Conservation (phyloP, 2,888 invertebrate species). For the Andricus curvator region DNA sequence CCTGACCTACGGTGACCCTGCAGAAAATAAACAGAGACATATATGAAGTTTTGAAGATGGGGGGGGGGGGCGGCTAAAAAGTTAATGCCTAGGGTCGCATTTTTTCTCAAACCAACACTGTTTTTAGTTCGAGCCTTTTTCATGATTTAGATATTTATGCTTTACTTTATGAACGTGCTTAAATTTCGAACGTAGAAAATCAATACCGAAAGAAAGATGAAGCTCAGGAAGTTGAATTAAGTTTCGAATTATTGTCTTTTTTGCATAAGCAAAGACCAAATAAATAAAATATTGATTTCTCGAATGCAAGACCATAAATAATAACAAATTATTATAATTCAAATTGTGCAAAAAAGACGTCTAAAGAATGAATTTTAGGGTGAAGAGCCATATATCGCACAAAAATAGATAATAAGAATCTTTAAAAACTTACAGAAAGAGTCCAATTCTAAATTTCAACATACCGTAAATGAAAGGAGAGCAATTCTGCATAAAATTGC, state of each 20-base stretch:
- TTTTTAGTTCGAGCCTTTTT: no score
- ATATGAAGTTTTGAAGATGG: no score
- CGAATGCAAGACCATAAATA: neutral
- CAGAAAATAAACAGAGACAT: no score
- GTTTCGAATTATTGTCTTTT: neutral
- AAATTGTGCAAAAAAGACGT: neutral
- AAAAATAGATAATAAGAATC: neutral
- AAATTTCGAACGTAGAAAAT: neutral
- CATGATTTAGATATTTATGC: no score
- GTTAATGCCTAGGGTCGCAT: no score
- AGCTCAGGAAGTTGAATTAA: neutral
- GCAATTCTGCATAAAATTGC: neutral
- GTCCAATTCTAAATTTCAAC: no score
- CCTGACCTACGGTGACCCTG: no score
- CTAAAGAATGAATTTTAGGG: neutral
- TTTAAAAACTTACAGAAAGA: neutral
- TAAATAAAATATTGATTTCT: neutral
- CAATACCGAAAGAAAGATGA: conserved; percentile 2
- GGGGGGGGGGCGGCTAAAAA: no score
- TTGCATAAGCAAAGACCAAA: neutral
- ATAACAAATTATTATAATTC: no score
- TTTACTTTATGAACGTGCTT: neutral
- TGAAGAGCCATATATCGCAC: neutral
- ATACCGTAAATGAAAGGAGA: neutral
- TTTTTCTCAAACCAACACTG: no score